These are phyloP conservation scores for Frankliniella intonsa DNA, from an alignment of 2,888 invertebrate genomes.

Conservation along the genomic window DNA sequence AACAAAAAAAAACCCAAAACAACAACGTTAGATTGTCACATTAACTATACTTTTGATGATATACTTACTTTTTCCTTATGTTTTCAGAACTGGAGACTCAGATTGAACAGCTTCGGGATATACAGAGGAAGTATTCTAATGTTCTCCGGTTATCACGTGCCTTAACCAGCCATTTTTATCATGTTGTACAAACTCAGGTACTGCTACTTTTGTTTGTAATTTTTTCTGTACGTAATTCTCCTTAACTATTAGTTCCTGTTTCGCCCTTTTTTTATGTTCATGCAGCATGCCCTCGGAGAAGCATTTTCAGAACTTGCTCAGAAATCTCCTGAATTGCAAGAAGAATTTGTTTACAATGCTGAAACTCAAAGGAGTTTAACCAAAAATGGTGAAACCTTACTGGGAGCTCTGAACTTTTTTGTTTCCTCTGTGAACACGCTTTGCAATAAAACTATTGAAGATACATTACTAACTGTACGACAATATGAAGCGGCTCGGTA, in stretches of 20 bases:
- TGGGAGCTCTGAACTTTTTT: constrained; percentile 94
- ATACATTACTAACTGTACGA: constrained; percentile 74
- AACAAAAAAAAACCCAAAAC: too few relatives aligned
- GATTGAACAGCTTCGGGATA: constrained; percentile 88
- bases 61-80: constrained; percentile 30
- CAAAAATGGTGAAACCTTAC: constrained; percentile 87
- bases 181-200: constrained; percentile 75
- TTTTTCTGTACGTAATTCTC: not conserved
- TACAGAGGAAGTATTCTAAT: constrained; percentile 86
- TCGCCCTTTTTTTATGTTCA: constrained; percentile 33
- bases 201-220: constrained; percentile 31
- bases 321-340: constrained; percentile 92
- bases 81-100: constrained; percentile 81
- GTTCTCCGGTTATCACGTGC: constrained; percentile 80
- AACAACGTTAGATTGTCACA: too few relatives aligned
- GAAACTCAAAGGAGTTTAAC: constrained; percentile 91
- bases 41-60: not conserved
- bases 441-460: constrained; percentile 97
- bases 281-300: constrained; percentile 79
- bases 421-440: constrained; percentile 92
- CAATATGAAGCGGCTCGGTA: constrained; percentile 73
- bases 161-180: constrained; percentile 81
- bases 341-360: constrained; percentile 90
- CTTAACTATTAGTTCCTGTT: not conserved
- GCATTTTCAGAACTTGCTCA: constrained; percentile 93